Percentiles rank a stretch among this genome's conserved stretches.
These are phyloP conservation scores for Chaitophorus viminalis DNA, from an alignment of 2,888 invertebrate genomes.

Conservation along the genomic window DNA sequence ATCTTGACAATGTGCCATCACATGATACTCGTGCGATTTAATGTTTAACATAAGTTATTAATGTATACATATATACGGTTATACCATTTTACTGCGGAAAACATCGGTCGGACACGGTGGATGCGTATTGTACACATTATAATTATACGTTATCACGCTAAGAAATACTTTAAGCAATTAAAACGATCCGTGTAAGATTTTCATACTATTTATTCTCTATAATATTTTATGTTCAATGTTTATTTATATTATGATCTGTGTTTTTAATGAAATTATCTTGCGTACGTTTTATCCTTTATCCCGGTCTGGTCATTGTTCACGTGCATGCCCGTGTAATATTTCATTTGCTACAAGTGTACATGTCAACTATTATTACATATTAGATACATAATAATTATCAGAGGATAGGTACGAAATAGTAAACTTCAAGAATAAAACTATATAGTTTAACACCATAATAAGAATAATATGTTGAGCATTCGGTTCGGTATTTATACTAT, in stretches of 20 bases:
- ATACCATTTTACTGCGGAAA: neutral
- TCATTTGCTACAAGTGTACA: too few relatives aligned
- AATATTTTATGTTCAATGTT: too few relatives aligned
- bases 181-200: neutral
- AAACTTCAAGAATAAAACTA: too few relatives aligned
- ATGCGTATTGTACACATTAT: neutral
- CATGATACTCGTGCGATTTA: conserved; percentile 22
- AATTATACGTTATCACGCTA: conserved; percentile 42
- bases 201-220: too few relatives aligned
- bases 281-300: neutral
- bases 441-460: too few relatives aligned
- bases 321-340: too few relatives aligned
- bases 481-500: too few relatives aligned
- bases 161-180: conserved; percentile 27
- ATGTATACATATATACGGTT: neutral
- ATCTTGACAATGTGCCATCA: conserved; percentile 23
- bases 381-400: too few relatives aligned
- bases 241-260: too few relatives aligned
- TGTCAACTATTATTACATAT: too few relatives aligned
- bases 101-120: neutral
- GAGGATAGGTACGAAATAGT: too few relatives aligned
- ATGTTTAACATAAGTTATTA: neutral
- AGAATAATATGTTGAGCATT: too few relatives aligned
- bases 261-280: neutral
- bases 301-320: neutral